Evolutionary conservation across 2,888 invertebrate species (phyloP).

Genomic region (Sisyra terminalis): DNA sequence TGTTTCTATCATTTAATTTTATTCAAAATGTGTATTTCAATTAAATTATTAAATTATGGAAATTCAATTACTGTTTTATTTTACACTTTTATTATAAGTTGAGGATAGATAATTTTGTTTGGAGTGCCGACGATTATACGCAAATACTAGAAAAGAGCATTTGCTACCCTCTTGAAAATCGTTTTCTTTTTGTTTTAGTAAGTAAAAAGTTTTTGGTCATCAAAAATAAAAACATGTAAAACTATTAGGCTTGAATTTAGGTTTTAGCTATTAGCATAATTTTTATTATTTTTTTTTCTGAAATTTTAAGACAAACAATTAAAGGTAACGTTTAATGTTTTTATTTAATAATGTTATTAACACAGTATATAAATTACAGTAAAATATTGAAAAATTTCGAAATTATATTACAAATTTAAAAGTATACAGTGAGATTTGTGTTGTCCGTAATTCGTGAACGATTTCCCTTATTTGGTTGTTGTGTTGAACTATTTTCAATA

Average conservation of each 20-base stretch:
- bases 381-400: background rate
- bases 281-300: constrained; percentile 5
- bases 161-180: no score
- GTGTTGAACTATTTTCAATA: constrained; percentile 25
- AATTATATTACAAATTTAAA: constrained; percentile 20
- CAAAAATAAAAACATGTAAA: no score
- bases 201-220: no score
- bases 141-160: no score
- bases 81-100: no score
- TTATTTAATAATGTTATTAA: constrained; percentile 3
- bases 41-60: no score
- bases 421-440: constrained; percentile 38
- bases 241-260: no score
- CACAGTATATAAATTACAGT: constrained; percentile 7
- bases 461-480: constrained; percentile 18
- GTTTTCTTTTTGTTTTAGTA: no score
- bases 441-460: constrained; percentile 31
- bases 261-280: no score
- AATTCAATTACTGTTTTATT: no score
- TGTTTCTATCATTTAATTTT: no score
- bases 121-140: constrained; percentile 6
- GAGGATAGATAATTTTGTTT: constrained; percentile 8
- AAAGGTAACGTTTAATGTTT: constrained; percentile 5
- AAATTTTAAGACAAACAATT: constrained; percentile 5
- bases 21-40: no score